Conservation (phyloP, 2,888 invertebrate species). For the Itoplectis maculator region DNA sequence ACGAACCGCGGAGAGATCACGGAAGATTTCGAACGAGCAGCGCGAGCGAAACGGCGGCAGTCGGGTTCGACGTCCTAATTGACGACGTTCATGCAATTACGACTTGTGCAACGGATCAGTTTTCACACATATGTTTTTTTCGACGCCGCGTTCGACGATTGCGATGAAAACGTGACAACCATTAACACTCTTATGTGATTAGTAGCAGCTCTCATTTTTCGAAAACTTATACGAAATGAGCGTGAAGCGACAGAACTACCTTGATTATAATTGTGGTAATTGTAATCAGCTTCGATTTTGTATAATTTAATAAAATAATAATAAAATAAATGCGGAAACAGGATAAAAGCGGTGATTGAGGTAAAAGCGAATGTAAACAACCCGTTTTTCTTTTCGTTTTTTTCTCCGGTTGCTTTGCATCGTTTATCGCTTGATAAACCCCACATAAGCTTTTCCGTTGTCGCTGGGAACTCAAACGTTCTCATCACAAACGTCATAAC, state of each 20-base stretch:
- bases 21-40: not conserved
- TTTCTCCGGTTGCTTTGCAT: too few species aligned
- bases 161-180: not conserved
- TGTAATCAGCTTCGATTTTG: too few species aligned
- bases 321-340: not conserved
- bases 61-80: not conserved
- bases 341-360: not conserved
- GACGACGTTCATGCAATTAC: not conserved
- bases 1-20: not conserved
- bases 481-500: too few species aligned
- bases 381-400: too few species aligned
- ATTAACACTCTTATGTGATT: too few species aligned
- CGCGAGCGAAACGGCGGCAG: not conserved
- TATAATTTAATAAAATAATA: not conserved
- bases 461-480: too few species aligned
- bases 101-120: not conserved
- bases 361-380: not conserved
- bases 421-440: too few species aligned
- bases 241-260: too few species aligned
- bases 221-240: too few species aligned
- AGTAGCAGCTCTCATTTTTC: too few species aligned
- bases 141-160: not conserved
- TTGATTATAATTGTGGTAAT: too few species aligned
- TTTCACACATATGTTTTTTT: not conserved
- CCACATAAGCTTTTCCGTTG: too few species aligned